Evolutionary conservation across 2,797 vertebrate genomes (phyloP).

Genomic region (Neostethus bicornis): DNA sequence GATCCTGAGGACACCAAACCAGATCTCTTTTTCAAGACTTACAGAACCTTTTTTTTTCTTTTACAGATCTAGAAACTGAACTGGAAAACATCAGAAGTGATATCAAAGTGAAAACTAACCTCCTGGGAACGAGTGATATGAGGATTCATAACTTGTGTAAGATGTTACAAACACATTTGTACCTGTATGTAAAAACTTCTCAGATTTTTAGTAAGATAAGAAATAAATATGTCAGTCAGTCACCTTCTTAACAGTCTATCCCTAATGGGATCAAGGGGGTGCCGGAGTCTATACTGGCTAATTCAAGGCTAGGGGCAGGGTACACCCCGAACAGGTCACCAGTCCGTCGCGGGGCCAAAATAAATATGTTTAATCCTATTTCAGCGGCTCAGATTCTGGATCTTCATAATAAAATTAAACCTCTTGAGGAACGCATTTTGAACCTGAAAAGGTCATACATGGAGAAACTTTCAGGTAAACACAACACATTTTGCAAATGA

Average conservation of each 20-base stretch:
- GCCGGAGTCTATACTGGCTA: no score
- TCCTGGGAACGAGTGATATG: conserved; percentile 3
- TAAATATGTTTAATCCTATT: neutral
- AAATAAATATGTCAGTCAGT: no score
- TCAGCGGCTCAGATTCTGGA: conserved; percentile 46
- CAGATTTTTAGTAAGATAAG: no score
- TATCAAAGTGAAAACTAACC: conserved; percentile 25
- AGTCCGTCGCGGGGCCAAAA: no score
- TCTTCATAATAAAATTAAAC: conserved; percentile 34
- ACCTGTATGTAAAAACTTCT: no score
- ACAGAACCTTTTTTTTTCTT: neutral
- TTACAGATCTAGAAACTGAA: conserved; percentile 49
- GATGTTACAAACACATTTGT: no score
- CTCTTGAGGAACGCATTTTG: conserved; percentile 24
- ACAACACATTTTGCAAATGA: neutral
- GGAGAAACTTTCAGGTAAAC: conserved; percentile 24
- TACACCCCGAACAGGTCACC: no score
- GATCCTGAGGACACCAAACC: no score
- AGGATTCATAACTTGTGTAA: conserved; percentile 39
- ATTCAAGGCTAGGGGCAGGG: no score
- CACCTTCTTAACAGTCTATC: no score
- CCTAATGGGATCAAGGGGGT: no score
- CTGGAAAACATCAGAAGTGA: conserved; percentile 27
- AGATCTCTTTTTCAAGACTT: neutral
- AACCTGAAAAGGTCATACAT: conserved; percentile 9